A percentile compares a stretch with the other conserved stretches of the same genome.
Evolutionary conservation across 2,797 vertebrate species (phyloP).

Genomic region (Garrulus glandarius): DNA sequence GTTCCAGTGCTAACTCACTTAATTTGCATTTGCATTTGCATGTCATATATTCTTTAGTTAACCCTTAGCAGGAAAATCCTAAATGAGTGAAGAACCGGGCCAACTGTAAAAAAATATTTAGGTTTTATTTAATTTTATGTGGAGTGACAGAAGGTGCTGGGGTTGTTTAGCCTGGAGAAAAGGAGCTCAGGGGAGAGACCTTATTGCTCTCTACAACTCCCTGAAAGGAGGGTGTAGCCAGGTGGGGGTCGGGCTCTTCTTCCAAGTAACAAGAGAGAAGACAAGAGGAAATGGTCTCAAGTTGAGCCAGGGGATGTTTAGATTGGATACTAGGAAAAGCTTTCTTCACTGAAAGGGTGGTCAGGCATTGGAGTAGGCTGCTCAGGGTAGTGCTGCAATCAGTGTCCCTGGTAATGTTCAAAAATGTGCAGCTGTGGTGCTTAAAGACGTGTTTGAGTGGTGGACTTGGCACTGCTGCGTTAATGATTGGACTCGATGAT

Average conservation of each 20-base stretch:
- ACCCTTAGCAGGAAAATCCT: neutral
- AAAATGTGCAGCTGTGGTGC: neutral
- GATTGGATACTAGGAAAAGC: neutral
- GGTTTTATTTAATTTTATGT: neutral
- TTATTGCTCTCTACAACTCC: neutral
- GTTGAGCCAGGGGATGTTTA: neutral
- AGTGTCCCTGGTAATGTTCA: neutral
- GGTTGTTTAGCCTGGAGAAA: neutral
- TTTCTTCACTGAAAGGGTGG: neutral
- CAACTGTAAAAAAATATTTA: neutral
- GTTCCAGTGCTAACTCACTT: neutral
- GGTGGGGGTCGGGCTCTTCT: rapidly evolving
- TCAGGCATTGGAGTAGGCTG: neutral
- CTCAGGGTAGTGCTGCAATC: neutral
- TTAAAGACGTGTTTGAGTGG: neutral
- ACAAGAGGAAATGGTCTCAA: neutral
- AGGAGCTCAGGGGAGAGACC: neutral
- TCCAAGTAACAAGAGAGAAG: neutral
- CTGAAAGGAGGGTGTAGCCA: neutral
- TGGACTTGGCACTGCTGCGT: neutral
- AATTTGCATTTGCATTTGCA: neutral
- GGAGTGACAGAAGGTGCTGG: neutral
- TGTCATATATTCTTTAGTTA: neutral
- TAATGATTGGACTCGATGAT: neutral
- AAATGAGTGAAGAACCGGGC: neutral